A percentile compares a stretch with the other conserved stretches of the same genome.
Conservation (phyloP, 2,888 invertebrate genomes). For the Synanthedon formicaeformis region DNA sequence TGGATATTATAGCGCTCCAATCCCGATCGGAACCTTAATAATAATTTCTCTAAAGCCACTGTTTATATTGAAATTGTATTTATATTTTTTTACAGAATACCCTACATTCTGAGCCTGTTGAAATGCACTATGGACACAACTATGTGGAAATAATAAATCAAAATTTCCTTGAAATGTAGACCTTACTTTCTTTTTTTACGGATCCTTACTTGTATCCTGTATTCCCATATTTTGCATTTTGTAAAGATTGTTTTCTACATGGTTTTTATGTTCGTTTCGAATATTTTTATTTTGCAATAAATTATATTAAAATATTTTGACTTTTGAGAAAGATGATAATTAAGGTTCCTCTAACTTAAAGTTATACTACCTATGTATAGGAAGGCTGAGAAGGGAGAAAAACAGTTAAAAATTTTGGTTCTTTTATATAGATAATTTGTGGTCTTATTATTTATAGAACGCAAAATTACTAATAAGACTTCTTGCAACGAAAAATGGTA, state of each 20-base stretch:
- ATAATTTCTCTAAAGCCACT: slow-evolving; percentile 34
- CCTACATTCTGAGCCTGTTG: slow-evolving; percentile 63
- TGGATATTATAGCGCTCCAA: slow-evolving; percentile 59
- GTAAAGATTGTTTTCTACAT: slow-evolving; percentile 62
- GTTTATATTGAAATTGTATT: slow-evolving; percentile 52
- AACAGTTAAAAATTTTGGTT: too few relatives aligned
- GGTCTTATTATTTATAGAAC: too few relatives aligned
- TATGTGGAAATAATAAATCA: slow-evolving; percentile 71
- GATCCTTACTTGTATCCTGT: slow-evolving; percentile 60
- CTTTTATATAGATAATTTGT: too few relatives aligned
- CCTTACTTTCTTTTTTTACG: slow-evolving; percentile 64
- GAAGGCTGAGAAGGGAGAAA: too few relatives aligned
- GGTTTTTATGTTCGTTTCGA: slow-evolving; percentile 65
- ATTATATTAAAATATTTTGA: slow-evolving; percentile 56
- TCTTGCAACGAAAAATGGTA: too few relatives aligned
- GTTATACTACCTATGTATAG: too few relatives aligned
- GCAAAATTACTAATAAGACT: too few relatives aligned
- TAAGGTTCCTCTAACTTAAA: slow-evolving; percentile 48
- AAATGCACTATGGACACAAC: slow-evolving; percentile 68
- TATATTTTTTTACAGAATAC: slow-evolving; percentile 66
- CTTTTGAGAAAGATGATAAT: slow-evolving; percentile 59
- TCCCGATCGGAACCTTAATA: slow-evolving; percentile 71
- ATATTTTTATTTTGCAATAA: slow-evolving; percentile 68
- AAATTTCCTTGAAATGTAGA: slow-evolving; percentile 59
- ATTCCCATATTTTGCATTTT: slow-evolving; percentile 52